Evolutionary conservation across 2,797 vertebrate genomes (phyloP).

Genomic region (Danio aesculapii): DNA sequence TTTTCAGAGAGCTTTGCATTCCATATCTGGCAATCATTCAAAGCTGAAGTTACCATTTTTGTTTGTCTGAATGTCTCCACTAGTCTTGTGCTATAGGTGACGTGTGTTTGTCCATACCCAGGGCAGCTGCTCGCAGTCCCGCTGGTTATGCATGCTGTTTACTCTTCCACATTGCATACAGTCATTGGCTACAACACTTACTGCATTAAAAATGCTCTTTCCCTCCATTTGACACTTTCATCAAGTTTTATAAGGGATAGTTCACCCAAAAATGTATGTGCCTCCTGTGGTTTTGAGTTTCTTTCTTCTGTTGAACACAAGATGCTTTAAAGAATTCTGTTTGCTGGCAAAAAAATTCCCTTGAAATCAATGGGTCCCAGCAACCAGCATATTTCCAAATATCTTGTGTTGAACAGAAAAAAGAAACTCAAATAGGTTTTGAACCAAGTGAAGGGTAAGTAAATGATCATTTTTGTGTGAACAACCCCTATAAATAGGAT

Average conservation of each 20-base stretch:
- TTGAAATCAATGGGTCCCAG: background rate
- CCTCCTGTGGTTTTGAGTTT: no score
- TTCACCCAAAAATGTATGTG: no score
- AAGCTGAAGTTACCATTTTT: background rate
- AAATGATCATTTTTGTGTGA: no score
- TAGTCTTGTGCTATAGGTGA: background rate
- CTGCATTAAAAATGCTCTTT: background rate
- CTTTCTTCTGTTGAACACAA: no score
- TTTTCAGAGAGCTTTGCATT: constrained; percentile 26
- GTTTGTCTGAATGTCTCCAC: constrained; percentile 17
- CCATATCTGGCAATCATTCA: background rate
- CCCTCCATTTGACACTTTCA: constrained; percentile 22
- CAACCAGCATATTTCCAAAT: no score
- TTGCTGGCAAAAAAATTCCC: no score
- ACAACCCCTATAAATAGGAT: background rate
- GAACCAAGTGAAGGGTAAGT: no score
- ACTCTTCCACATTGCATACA: constrained; percentile 61
- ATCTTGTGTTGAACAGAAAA: no score
- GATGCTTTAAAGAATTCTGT: no score
- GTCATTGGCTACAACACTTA: constrained; percentile 34
- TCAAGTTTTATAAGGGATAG: background rate
- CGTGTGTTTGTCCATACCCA: background rate
- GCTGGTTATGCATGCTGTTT: constrained; percentile 36
- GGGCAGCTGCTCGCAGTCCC: constrained; percentile 10
- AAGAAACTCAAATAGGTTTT: no score